Conservation (phyloP, 2,113 vertebrate species). For the Trogon melanurus region DNA sequence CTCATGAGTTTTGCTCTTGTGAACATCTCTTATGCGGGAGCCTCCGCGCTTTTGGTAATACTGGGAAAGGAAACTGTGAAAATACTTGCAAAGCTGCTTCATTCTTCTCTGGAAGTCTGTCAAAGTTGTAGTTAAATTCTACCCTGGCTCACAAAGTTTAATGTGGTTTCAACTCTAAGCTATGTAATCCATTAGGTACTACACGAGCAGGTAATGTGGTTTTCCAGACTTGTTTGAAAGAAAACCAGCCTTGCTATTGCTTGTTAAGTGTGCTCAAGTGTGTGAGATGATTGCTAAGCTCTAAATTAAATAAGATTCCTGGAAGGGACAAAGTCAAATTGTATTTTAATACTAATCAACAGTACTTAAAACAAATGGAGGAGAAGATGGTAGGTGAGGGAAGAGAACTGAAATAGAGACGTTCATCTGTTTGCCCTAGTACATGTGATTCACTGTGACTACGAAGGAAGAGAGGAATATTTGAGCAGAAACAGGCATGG, state of each 20-base stretch:
- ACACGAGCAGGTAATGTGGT: background rate
- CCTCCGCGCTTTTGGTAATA: background rate
- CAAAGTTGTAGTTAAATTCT: background rate
- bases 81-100: background rate
- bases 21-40: fast-evolving
- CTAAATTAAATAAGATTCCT: background rate
- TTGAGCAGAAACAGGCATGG: background rate
- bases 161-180: background rate
- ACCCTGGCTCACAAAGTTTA: background rate
- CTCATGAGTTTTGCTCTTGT: background rate
- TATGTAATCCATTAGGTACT: background rate
- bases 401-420: background rate
- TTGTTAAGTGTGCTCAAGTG: background rate
- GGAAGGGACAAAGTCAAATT: background rate
- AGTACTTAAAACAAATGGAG: background rate
- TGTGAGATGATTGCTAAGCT: background rate
- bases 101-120: background rate
- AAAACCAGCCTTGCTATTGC: background rate
- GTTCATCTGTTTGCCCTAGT: background rate
- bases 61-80: background rate
- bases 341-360: background rate
- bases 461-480: background rate
- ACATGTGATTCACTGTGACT: background rate
- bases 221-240: background rate
- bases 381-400: background rate